Base-by-base conservation (phyloP, 92 coral and sea anemone genomes). In the Zoanthus solanderi region DNA sequence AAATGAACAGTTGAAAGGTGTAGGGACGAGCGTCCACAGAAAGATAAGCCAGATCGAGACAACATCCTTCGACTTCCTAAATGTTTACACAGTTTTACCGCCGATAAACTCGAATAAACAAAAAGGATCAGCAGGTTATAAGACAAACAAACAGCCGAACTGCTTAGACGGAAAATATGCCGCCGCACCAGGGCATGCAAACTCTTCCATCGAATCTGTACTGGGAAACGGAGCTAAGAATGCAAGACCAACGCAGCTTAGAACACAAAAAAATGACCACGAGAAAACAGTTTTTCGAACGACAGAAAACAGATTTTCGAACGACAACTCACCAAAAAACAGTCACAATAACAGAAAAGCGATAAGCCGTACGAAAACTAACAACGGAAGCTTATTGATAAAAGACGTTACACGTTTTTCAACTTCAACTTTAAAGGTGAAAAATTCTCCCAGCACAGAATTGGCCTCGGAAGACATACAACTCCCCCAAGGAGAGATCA, bases 61-160 rank as follows among this genome's bases (percentile, higher is more conserved):
- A 44, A 7, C 34, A 18, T 79, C 92, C 11, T 31, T 88, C 50
- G 58, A 84, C 15, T 88, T 92, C 34, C 95, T 95, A 1, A 91
- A 90, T 45, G 94, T 87, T 14, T 94, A 94, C 82, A 88, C 88
- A 6, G 95, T 94, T 1, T 67, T 94, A 56, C 97, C 97, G 3
- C 97, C 97, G 23, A 94, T 94, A 68, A 94, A 94, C 34, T 66
- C 75, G 47, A 47, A 42, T 67, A 81, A 81, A 67, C 61, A 48
- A 45, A 81, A 46, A 66, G 16, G 44, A 13, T 50, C 17, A 31
- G n/a, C 57, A 18, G 42, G 75, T 74, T 31, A 84, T 72, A 71
- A 8, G 9, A n/a, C n/a, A 9, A 34, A 15, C 60, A 63, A 44
- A 37, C 86, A 81, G 28, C 57, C 7, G 32, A 63, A 44, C 30